Evolutionary conservation across 1,140 invertebrate genomes (phyloP).

Genomic region (Meteorus sp.): DNA sequence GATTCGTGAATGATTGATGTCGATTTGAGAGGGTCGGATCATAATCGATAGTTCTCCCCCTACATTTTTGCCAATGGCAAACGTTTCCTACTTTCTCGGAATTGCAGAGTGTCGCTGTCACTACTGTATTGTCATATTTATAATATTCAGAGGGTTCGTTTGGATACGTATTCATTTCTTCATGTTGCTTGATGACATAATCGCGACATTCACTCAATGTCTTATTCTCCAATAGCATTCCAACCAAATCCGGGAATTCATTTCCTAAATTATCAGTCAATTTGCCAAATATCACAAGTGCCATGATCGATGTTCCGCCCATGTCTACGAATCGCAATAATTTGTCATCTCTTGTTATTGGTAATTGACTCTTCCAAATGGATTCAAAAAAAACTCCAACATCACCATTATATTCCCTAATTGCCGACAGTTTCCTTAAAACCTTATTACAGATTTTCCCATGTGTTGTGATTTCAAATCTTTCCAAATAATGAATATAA

Average conservation of each 20-base stretch:
- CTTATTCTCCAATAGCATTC: slow-evolving; percentile 44
- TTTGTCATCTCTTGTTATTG: slow-evolving; percentile 29
- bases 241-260: slow-evolving; percentile 46
- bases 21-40: not conserved
- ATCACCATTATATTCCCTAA: slow-evolving; percentile 5
- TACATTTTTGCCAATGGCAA: slow-evolving; percentile 52
- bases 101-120: not conserved
- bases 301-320: slow-evolving; percentile 58
- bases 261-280: slow-evolving; percentile 37
- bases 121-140: not conserved
- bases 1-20: not conserved
- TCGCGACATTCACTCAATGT: slow-evolving; percentile 33
- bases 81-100: slow-evolving; percentile 11
- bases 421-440: slow-evolving; percentile 28
- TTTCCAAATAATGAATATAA: slow-evolving; percentile 39
- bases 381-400: slow-evolving; percentile 32
- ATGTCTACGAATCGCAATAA: slow-evolving; percentile 52
- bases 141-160: not conserved
- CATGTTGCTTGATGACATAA: slow-evolving; percentile 30
- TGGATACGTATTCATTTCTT: slow-evolving; percentile 1
- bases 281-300: slow-evolving; percentile 52
- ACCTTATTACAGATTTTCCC: slow-evolving; percentile 45
- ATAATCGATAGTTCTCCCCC: slow-evolving; percentile 34
- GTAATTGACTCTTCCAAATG: slow-evolving; percentile 46
- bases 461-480: slow-evolving; percentile 40